Base-by-base conservation (phyloP, 2,888 invertebrate species). In the Tryphoninae sp. region DNA sequence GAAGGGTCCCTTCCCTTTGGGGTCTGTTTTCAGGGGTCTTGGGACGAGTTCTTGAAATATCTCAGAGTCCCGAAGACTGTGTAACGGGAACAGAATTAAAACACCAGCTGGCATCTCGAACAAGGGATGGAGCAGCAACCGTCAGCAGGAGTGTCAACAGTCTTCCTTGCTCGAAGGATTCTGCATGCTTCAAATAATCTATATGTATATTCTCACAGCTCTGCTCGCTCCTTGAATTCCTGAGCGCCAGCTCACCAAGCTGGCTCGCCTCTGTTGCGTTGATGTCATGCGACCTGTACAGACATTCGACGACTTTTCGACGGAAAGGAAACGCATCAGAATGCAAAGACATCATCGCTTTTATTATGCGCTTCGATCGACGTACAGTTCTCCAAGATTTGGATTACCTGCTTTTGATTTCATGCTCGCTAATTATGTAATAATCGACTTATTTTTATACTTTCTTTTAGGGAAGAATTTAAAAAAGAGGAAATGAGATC, bases 231-330 rank as follows among this genome's bases (percentile, higher is more conserved):
- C 78, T 65, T 74, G 83, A 81, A 86, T 86, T 86, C 86, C 85
- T 86, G 75, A 83, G 81, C 59, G 85, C 81, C 83, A 81, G 78
- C 84, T 86, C 86, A 86, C 83, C 84, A 75, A 40, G 55, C 33
- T 45, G 51, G 19, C 45, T 22, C 8, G 71, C 51, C 77, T 80
- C 83, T 84, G 81, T 82, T 62, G 76, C 76, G 85, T 84, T 83
- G 84, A 84, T 86, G 86, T 84, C 84, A 86, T 81, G 73, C 64
- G 58, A 73, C 59, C 65, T 65, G 53, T 58, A 23, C 22, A 72
- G 45, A 80, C 71, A 76, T 61, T 13, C 33, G 40, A 19, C 22
- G 22, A 42, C 69, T 45, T 67, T 75, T 67, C 19, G 58, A 45
- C 58, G 19, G 8, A 49, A 51, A 61, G 61, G 58, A 26, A 76